Percentiles rank a stretch among this genome's conserved stretches.
Evolutionary conservation across 2,113 vertebrate genomes (phyloP).

Genomic region (Seriola aureovittata): DNA sequence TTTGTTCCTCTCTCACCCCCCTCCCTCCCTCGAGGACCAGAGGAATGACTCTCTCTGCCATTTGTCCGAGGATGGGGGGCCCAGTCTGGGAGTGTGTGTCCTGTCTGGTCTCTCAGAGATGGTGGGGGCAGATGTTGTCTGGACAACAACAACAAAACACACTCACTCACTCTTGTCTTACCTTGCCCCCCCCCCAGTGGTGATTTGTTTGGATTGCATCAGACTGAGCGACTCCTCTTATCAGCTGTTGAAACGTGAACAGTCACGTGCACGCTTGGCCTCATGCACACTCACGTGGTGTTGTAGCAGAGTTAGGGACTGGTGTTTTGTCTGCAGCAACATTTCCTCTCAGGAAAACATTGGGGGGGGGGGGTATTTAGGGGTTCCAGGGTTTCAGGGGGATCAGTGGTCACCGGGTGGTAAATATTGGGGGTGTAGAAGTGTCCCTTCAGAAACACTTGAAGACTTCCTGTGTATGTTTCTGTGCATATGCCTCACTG

Average conservation of each 20-base stretch:
- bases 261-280: background rate
- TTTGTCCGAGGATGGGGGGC: conserved; percentile 22
- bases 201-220: conserved; percentile 18
- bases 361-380: background rate
- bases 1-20: conserved; percentile 16
- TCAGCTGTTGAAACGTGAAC: conserved; percentile 3
- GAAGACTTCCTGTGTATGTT: too few relatives aligned
- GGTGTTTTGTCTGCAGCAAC: background rate
- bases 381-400: background rate
- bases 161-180: background rate
- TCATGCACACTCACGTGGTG: background rate
- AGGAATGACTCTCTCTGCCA: conserved; percentile 34
- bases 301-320: too few relatives aligned
- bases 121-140: conserved; percentile 46
- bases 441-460: too few relatives aligned
- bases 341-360: background rate
- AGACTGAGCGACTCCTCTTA: background rate
- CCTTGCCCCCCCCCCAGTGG: background rate
- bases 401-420: too few relatives aligned
- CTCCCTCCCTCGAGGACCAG: conserved; percentile 16
- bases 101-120: conserved; percentile 23
- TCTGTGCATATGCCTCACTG: background rate
- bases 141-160: conserved; percentile 38
- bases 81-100: conserved; percentile 18
- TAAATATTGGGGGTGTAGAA: too few relatives aligned